Percentiles rank a stretch among this genome's conserved stretches.
Evolutionary conservation across 2,113 vertebrate species (phyloP).

Genomic region (Phrynosoma blainvillii): DNA sequence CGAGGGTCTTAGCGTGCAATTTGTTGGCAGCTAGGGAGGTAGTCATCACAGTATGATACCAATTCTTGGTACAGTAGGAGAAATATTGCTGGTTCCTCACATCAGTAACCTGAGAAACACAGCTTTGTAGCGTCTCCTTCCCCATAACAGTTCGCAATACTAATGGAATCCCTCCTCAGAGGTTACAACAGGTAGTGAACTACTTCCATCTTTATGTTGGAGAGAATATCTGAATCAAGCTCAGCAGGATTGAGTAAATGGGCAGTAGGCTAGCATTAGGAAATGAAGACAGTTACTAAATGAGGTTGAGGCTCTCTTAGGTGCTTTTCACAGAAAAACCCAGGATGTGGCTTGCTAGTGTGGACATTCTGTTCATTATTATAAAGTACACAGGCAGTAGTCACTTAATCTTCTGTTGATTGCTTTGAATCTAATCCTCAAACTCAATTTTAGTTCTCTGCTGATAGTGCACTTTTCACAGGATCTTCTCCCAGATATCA

Average conservation of each 20-base stretch:
- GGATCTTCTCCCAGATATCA: too few species aligned
- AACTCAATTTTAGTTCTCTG: background rate
- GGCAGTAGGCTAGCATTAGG: background rate
- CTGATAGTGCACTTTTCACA: background rate
- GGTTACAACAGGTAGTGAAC: background rate
- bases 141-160: background rate
- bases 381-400: background rate
- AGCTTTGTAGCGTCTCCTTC: background rate
- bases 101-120: too few species aligned
- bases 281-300: background rate
- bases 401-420: too few species aligned
- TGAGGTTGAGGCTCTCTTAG: background rate
- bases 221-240: background rate
- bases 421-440: background rate
- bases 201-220: background rate
- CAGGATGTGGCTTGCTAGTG: too few species aligned
- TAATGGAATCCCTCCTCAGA: background rate
- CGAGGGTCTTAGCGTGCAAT: too few species aligned
- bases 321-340: background rate
- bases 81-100: too few species aligned
- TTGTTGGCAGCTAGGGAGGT: too few species aligned
- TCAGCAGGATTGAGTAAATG: background rate
- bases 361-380: background rate
- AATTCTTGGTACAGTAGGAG: too few species aligned
- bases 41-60: too few species aligned